These are phyloP conservation scores for silkworm (Bombyx mori) DNA, from an alignment of 1,140 invertebrate genomes.

Conservation along the genomic window ASM3026992v2 NC_085118.1:459001-459500, in stretches of 20 bases:
- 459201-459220: slow-evolving; percentile 43
- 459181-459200: slow-evolving; percentile 36
- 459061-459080: slow-evolving; percentile 9
- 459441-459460: too few species aligned
- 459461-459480: too few species aligned
- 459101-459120: slow-evolving; percentile 7
- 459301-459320: slow-evolving; percentile 47
- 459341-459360: background rate
- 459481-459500: too few species aligned
- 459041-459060: background rate
- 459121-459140: slow-evolving; percentile 38
- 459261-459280: slow-evolving; percentile 42
- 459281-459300: slow-evolving; percentile 31
- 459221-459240: slow-evolving; percentile 45
- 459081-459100: slow-evolving; percentile 11
- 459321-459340: slow-evolving; percentile 12
- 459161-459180: slow-evolving; percentile 38
- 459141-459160: slow-evolving; percentile 58
- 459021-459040: background rate
- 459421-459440: too few species aligned
- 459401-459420: too few species aligned
- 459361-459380: too few species aligned
- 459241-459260: too few species aligned
- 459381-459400: too few species aligned
- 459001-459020: too few species aligned